These are phyloP conservation scores for Lithophane semibrunnea DNA, from an alignment of 2,888 invertebrate species.

Conservation along the genomic window DNA sequence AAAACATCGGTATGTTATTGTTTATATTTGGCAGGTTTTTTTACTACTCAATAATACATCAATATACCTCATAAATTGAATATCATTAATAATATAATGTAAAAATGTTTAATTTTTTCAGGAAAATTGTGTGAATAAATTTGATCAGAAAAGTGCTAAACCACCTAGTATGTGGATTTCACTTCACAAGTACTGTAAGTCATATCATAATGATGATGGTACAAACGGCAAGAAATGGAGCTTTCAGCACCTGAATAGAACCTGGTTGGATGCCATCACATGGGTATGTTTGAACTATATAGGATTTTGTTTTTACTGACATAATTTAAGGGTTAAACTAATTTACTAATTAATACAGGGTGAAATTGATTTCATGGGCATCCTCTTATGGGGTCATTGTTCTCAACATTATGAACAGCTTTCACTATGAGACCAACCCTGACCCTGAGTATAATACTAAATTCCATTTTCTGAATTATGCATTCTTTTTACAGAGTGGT, in stretches of 20 bases:
- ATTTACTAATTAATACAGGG: too few relatives aligned
- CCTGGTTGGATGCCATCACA: slow-evolving; percentile 89
- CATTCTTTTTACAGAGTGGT: slow-evolving; percentile 88
- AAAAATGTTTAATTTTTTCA: not conserved
- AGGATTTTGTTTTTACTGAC: slow-evolving; percentile 40
- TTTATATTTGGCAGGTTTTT: not conserved
- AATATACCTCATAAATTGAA: not conserved
- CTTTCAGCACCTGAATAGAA: slow-evolving; percentile 83
- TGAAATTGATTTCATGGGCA: too few relatives aligned
- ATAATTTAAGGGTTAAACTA: too few relatives aligned
- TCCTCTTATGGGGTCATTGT: too few relatives aligned
- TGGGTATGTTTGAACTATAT: slow-evolving; percentile 81
- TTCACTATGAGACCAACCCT: too few relatives aligned
- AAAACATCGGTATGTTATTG: slow-evolving; percentile 29
- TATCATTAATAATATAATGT: not conserved
- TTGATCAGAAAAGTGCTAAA: slow-evolving; percentile 36
- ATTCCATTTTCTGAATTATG: not conserved
- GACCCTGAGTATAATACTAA: not conserved
- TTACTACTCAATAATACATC: too few relatives aligned
- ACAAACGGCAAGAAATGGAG: slow-evolving; percentile 85
- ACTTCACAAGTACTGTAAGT: slow-evolving; percentile 76
- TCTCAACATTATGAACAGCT: too few relatives aligned
- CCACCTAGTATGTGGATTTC: slow-evolving; percentile 75
- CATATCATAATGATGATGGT: slow-evolving; percentile 72
- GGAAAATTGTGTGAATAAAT: slow-evolving; percentile 52